Percentiles rank a stretch among this genome's conserved stretches.
Evolutionary conservation across 2,888 invertebrate genomes (phyloP).

Genomic region (Agonum fuliginosum): DNA sequence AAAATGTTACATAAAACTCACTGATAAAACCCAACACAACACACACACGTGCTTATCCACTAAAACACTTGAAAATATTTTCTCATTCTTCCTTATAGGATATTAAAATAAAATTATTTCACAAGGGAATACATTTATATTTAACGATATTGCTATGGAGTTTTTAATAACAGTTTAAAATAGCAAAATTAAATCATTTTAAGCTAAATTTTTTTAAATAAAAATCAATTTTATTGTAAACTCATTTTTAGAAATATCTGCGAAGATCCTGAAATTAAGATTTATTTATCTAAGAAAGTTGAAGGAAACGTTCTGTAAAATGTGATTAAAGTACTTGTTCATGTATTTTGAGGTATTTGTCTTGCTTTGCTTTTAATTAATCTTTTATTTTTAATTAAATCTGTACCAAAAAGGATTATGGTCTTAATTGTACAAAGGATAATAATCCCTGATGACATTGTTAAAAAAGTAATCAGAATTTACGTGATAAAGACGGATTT

Average conservation of each 20-base stretch:
- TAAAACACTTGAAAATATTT: no score
- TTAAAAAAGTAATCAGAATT: conserved; percentile 41
- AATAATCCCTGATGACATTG: conserved; percentile 39
- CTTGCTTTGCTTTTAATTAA: conserved; percentile 39
- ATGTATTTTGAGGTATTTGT: conserved; percentile 13
- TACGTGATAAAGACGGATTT: conserved; percentile 13
- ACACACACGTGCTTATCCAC: no score
- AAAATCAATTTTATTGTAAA: neutral
- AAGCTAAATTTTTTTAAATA: no score
- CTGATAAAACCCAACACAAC: no score
- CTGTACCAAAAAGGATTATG: conserved; percentile 36
- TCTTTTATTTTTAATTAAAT: conserved; percentile 51
- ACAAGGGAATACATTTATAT: no score
- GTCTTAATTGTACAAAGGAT: conserved; percentile 45
- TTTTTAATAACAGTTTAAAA: no score
- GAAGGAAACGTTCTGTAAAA: neutral
- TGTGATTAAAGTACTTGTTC: conserved; percentile 31
- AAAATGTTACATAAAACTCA: no score
- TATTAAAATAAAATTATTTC: no score
- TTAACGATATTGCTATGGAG: no score
- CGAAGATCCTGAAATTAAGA: neutral
- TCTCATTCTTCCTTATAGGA: no score
- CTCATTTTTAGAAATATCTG: neutral
- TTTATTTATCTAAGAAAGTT: conserved; percentile 5
- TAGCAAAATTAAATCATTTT: no score